Evolutionary conservation across 2,797 vertebrate genomes (phyloP).

Genomic region (Orientallactaga sibirica): DNA sequence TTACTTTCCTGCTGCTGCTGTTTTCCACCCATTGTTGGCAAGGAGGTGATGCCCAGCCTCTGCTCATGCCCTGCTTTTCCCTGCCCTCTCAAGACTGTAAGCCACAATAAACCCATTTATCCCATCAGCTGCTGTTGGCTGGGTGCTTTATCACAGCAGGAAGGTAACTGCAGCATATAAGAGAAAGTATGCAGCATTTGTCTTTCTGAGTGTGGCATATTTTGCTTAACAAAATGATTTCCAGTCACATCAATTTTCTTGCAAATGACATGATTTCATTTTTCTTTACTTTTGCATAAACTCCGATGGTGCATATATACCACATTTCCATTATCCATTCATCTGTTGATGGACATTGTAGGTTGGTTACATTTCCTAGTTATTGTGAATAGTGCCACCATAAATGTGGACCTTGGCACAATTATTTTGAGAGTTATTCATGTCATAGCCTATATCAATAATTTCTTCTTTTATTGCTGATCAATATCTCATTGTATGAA

Average conservation of each 20-base stretch:
- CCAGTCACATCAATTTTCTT: background rate
- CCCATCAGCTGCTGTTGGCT: too few relatives aligned
- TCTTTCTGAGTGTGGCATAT: background rate
- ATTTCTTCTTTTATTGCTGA: conserved; percentile 13
- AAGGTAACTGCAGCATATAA: background rate
- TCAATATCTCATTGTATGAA: background rate
- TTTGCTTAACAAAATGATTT: background rate
- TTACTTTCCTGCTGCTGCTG: too few relatives aligned
- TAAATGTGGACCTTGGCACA: background rate
- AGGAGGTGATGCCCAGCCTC: too few relatives aligned
- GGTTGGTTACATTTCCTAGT: background rate
- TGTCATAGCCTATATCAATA: background rate
- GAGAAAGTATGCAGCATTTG: background rate
- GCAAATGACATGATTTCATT: background rate
- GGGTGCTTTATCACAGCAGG: too few relatives aligned
- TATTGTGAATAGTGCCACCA: background rate
- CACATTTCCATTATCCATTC: background rate
- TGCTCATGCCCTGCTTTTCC: too few relatives aligned
- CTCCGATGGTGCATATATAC: background rate
- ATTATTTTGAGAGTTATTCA: background rate
- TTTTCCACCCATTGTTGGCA: too few relatives aligned
- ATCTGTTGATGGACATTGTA: background rate
- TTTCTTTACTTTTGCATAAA: background rate
- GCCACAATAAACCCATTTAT: too few relatives aligned
- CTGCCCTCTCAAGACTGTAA: too few relatives aligned